A percentile compares a stretch with the other conserved stretches of the same genome.
Conservation (phyloP, 1,140 invertebrate genomes). For the Brachionus sp. region DNA sequence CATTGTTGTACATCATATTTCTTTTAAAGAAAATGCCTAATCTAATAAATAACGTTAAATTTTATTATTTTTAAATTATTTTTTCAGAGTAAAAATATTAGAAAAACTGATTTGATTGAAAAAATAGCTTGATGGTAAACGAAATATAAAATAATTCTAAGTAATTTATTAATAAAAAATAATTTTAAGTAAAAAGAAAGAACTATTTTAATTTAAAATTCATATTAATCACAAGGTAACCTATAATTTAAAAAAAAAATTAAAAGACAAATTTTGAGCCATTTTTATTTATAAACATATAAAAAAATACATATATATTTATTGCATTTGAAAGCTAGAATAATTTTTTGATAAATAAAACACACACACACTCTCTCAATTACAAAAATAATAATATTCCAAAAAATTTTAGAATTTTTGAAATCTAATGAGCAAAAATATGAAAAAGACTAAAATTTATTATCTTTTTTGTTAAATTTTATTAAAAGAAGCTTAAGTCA, state of each 20-base stretch:
- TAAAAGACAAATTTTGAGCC: constrained; percentile 25
- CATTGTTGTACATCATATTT: background rate
- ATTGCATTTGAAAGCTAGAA: background rate
- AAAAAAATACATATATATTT: background rate
- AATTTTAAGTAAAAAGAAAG: too few relatives aligned
- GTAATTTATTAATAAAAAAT: too few relatives aligned
- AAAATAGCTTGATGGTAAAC: too few relatives aligned
- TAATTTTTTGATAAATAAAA: background rate
- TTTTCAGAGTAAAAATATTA: too few relatives aligned
- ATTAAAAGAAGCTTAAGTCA: background rate
- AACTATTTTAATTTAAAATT: too few relatives aligned
- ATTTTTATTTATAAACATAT: background rate
- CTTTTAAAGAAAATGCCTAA: background rate
- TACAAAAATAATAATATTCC: constrained; percentile 33
- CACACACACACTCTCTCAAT: background rate
- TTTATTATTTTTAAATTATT: background rate
- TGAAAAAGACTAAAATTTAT: background rate
- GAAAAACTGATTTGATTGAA: too few relatives aligned
- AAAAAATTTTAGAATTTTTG: background rate
- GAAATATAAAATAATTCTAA: too few relatives aligned
- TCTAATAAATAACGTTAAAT: background rate
- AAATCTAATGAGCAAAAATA: constrained; percentile 12
- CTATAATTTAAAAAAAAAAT: background rate
- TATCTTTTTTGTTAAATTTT: background rate
- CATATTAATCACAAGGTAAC: background rate